A percentile compares a stretch with the other conserved stretches of the same genome.
Evolutionary conservation across 2,888 invertebrate genomes (phyloP).

Genomic region (Clunio marinus): DNA sequence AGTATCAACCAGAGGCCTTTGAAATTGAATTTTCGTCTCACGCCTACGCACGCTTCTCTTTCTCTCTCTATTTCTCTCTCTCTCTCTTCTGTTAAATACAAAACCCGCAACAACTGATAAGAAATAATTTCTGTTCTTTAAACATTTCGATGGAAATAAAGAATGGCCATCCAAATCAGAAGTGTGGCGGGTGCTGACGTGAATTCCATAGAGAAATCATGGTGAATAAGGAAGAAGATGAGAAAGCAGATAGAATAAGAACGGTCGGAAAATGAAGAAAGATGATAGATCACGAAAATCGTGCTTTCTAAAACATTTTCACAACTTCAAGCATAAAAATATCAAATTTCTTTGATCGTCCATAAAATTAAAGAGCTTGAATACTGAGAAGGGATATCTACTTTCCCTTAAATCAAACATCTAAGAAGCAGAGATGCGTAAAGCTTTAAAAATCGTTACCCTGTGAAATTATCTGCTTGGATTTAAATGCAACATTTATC

Average conservation of each 20-base stretch:
- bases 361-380: neutral
- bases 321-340: neutral
- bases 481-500: too few species aligned
- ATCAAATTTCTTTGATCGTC: neutral
- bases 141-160: neutral
- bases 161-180: neutral
- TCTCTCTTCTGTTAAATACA: neutral
- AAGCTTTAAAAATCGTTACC: slow-evolving; percentile 2
- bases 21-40: slow-evolving; percentile 7
- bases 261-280: neutral
- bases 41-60: neutral
- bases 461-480: neutral
- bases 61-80: neutral
- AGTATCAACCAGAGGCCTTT: neutral
- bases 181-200: neutral
- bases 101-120: neutral
- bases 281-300: slow-evolving; percentile 32
- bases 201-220: slow-evolving; percentile 21
- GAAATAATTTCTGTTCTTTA: neutral
- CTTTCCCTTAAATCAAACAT: too few species aligned
- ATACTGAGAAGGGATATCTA: too few species aligned
- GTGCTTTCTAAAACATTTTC: neutral
- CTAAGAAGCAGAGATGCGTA: neutral
- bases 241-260: neutral
- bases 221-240: neutral